Conservation (phyloP, 2,888 invertebrate genomes). For the Quadriops clusia region DNA sequence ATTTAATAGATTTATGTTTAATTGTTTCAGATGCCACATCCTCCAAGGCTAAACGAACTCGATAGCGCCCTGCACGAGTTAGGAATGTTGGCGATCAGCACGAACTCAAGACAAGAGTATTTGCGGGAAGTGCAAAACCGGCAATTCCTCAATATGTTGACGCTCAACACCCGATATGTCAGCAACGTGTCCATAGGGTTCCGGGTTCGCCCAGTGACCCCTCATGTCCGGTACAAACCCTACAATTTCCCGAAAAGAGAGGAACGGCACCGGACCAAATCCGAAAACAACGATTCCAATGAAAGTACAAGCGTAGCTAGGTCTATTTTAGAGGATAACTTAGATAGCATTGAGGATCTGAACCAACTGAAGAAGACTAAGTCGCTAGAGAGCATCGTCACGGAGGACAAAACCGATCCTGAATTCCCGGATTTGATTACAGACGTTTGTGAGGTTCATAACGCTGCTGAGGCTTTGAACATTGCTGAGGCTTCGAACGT, state of each 20-base stretch:
- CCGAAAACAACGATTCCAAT: slow-evolving; percentile 46
- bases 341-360: slow-evolving; percentile 24
- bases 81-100: slow-evolving; percentile 49
- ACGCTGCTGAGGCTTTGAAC: no score
- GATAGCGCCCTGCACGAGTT: slow-evolving; percentile 48
- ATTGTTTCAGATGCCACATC: slow-evolving; percentile 12
- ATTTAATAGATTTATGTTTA: no score
- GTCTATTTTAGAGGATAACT: slow-evolving; percentile 26
- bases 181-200: slow-evolving; percentile 52
- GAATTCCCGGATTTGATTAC: no score
- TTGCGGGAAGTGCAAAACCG: slow-evolving; percentile 38
- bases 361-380: slow-evolving; percentile 45
- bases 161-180: slow-evolving; percentile 46
- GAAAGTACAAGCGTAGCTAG: slow-evolving; percentile 23
- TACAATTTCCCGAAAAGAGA: slow-evolving; percentile 43
- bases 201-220: slow-evolving; percentile 42
- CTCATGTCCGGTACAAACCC: slow-evolving; percentile 45
- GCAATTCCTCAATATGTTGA: slow-evolving; percentile 37
- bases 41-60: slow-evolving; percentile 41
- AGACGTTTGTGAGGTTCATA: no score
- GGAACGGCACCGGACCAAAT: slow-evolving; percentile 47
- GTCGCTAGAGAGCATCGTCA: slow-evolving; percentile 46
- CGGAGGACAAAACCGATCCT: no score
- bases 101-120: slow-evolving; percentile 46
- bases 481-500: no score